phyloP scores from a whole-genome alignment of 2,797 vertebrate genomes.

The Geotrypetes seraphini region DNA sequence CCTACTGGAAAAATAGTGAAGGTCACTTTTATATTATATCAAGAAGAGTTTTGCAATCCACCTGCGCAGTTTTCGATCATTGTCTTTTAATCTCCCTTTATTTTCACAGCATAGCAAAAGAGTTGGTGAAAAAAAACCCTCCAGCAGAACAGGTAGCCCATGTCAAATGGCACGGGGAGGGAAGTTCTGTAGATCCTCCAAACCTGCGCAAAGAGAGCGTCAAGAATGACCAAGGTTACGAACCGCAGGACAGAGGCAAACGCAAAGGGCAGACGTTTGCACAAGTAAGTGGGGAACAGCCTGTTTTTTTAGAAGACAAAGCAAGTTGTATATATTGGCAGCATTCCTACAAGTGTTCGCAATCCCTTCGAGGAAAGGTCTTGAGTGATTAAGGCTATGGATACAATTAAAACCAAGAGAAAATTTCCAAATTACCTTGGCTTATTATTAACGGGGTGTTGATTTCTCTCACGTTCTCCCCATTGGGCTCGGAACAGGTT shows the following conservation, averaged over 20 bases:
- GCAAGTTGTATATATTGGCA: neutral
- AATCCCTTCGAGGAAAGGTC: neutral
- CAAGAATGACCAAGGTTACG: conserved; percentile 3
- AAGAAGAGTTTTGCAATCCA: no score
- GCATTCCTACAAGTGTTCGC: neutral
- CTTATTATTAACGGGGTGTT: no score
- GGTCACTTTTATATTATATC: no score
- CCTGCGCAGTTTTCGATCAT: neutral
- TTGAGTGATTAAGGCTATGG: neutral
- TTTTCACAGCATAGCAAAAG: conserved; percentile 29
- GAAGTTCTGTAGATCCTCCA: conserved; percentile 21
- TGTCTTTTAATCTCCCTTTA: conserved; percentile 8
- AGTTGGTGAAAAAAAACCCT: conserved; percentile 18
- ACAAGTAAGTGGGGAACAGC: conserved; percentile 20
- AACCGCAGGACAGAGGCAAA: conserved; percentile 30
- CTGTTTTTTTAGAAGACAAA: conserved; percentile 3
- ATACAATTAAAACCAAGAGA: no score
- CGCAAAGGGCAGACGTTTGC: conserved; percentile 9
- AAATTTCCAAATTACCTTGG: no score
- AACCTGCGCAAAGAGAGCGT: neutral
- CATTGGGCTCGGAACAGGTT: no score
- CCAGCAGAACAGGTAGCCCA: neutral
- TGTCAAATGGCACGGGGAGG: conserved; percentile 17
- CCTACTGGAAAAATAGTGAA: no score
- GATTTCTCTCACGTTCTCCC: no score